These are phyloP conservation scores for Carposina sasakii DNA, from an alignment of 1,140 invertebrate genomes.

Conservation along the genomic window DNA sequence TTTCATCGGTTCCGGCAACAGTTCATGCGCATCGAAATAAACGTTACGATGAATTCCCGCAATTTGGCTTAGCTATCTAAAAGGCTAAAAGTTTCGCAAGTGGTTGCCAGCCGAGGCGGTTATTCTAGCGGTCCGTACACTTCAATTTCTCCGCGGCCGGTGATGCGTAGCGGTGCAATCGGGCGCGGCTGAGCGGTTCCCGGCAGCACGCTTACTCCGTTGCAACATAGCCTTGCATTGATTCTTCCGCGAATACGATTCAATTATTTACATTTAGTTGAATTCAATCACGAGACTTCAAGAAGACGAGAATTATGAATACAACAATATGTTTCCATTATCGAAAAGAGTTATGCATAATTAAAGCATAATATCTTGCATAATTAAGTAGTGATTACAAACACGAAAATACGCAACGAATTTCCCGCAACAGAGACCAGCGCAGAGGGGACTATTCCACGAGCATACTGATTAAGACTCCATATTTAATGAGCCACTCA, in stretches of 20 bases:
- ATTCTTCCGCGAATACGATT: constrained; percentile 46
- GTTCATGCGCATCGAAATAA: constrained; percentile 40
- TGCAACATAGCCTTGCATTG: constrained; percentile 49
- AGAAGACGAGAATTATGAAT: no score
- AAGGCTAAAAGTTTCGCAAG: constrained; percentile 56
- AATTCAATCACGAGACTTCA: no score
- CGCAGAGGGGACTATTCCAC: constrained; percentile 44
- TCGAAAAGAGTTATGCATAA: no score
- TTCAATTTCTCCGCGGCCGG: constrained; percentile 61
- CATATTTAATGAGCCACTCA: constrained; percentile 67
- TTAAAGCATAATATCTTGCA: no score
- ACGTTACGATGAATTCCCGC: constrained; percentile 34
- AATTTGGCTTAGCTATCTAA: constrained; percentile 35
- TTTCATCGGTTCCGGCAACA: no score
- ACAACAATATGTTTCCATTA: constrained; percentile 1
- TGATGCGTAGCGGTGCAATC: constrained; percentile 64
- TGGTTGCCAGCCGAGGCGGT: constrained; percentile 29
- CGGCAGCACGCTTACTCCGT: constrained; percentile 38
- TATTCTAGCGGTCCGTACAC: constrained; percentile 47
- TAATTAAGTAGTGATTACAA: no score
- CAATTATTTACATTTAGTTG: no score
- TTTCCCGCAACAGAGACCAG: constrained; percentile 24
- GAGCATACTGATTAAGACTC: constrained; percentile 59
- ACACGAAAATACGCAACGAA: constrained; percentile 14
- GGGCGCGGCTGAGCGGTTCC: constrained; percentile 60